Percentiles rank a stretch among this genome's conserved stretches.
Conservation (phyloP, 2,113 vertebrate genomes). For the Lucifuga dentata region DNA sequence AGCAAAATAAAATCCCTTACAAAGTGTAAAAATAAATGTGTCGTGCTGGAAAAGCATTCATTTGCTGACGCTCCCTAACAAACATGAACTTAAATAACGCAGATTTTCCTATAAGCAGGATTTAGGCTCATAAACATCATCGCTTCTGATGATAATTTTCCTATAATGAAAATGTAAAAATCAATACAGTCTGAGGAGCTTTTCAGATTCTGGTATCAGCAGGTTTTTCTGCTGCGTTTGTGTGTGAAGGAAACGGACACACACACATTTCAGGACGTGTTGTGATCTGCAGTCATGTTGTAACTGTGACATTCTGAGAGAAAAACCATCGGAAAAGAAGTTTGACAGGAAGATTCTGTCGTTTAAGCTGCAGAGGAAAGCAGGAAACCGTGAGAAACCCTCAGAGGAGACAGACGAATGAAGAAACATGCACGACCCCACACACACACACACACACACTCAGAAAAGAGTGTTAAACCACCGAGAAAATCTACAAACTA, state of each 20-base stretch:
- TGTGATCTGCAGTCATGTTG: too few species aligned
- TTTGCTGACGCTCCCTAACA: neutral
- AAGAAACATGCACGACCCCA: slow-evolving; percentile 23
- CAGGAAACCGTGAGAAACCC: neutral
- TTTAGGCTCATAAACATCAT: neutral
- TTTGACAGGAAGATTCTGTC: neutral
- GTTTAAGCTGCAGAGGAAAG: slow-evolving; percentile 17
- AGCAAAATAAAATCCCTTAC: too few species aligned
- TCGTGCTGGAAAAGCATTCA: neutral
- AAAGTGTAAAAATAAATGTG: neutral
- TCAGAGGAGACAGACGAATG: slow-evolving; percentile 6
- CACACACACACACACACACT: too few species aligned
- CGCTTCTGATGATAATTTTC: too few species aligned
- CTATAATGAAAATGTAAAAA: neutral
- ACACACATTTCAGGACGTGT: too few species aligned
- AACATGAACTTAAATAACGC: neutral
- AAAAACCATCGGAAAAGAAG: neutral
- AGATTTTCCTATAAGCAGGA: neutral
- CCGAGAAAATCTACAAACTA: neutral
- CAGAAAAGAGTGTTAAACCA: slow-evolving; percentile 71
- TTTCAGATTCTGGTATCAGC: neutral
- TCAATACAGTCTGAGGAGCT: neutral
- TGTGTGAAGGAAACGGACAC: too few species aligned
- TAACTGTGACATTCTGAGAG: slow-evolving; percentile 38
- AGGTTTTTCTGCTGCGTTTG: neutral